phyloP scores from a whole-genome alignment of 1,140 invertebrate genomes.

The Drosophila nasuta region DNA sequence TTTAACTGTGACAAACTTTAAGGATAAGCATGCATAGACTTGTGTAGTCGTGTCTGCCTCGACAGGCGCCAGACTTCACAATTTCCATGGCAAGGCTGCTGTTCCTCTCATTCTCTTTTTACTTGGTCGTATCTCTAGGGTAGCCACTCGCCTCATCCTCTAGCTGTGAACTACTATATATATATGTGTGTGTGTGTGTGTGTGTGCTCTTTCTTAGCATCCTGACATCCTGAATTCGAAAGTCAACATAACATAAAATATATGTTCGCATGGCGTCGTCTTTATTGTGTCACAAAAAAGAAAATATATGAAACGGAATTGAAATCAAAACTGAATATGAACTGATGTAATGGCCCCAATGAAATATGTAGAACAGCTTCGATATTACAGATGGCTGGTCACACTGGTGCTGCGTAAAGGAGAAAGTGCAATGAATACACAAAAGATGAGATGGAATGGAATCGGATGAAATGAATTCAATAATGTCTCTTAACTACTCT shows the following conservation, averaged over 20 bases:
- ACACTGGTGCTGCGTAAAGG: background rate
- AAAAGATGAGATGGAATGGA: too few relatives aligned
- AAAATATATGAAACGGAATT: conserved; percentile 27
- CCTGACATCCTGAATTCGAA: conserved; percentile 39
- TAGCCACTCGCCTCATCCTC: background rate
- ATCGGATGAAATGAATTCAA: too few relatives aligned
- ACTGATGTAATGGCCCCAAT: conserved; percentile 41
- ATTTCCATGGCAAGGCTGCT: conserved; percentile 27
- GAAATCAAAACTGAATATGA: conserved; percentile 54
- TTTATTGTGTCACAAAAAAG: background rate
- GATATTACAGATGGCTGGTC: conserved; percentile 6
- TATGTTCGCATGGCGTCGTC: conserved; percentile 8
- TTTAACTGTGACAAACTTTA: conserved; percentile 82
- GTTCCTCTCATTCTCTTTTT: background rate
- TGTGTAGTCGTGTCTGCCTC: conserved; percentile 42
- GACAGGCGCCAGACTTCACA: conserved; percentile 37
- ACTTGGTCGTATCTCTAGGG: background rate
- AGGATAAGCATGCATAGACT: conserved; percentile 71
- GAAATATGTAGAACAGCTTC: conserved; percentile 46
- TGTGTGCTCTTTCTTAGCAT: background rate
- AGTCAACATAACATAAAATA: conserved; percentile 57
- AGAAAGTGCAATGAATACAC: too few relatives aligned
- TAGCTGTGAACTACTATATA: too few relatives aligned
- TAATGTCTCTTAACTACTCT: too few relatives aligned
- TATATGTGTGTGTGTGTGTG: too few relatives aligned